Percentiles rank a stretch among this genome's conserved stretches.
Evolutionary conservation across 2,113 vertebrate genomes (phyloP).

Genomic region (Indicator indicator): DNA sequence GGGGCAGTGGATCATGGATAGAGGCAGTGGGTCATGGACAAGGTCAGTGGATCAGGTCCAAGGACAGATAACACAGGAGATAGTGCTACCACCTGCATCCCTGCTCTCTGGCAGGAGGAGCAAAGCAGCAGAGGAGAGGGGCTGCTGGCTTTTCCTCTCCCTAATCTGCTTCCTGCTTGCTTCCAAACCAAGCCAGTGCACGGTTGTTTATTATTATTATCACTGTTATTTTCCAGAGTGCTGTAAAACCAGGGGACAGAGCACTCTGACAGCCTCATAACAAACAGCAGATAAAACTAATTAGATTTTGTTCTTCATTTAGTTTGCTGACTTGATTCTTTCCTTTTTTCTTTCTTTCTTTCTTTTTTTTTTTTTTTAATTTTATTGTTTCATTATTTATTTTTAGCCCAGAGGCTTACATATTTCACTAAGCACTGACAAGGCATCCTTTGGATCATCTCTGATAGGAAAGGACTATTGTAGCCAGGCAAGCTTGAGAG

Average conservation of each 20-base stretch:
- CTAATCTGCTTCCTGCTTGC: neutral
- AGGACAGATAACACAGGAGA: neutral
- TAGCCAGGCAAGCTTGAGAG: neutral
- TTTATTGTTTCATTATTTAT: constrained; percentile 73
- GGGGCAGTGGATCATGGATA: neutral
- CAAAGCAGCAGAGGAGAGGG: neutral
- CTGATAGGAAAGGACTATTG: constrained; percentile 53
- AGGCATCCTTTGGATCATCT: constrained; percentile 12
- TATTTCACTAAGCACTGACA: constrained; percentile 33
- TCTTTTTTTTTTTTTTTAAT: constrained; percentile 71
- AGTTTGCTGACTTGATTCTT: constrained; percentile 73
- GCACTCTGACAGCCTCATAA: constrained; percentile 7
- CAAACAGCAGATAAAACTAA: constrained; percentile 38
- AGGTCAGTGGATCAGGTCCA: neutral
- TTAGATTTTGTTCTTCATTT: constrained; percentile 38
- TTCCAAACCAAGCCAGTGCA: constrained; percentile 11
- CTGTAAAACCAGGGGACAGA: constrained; percentile 20
- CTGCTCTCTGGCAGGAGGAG: neutral
- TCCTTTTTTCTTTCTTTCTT: constrained; percentile 60
- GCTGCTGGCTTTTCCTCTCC: neutral
- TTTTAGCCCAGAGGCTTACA: constrained; percentile 59
- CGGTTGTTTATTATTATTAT: constrained; percentile 61
- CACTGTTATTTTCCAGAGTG: constrained; percentile 25
- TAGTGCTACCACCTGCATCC: neutral
- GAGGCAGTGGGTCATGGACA: neutral